These are phyloP conservation scores for Cyanoramphus novaezelandiae DNA, from an alignment of 2,113 vertebrate genomes.

Conservation along the genomic window DNA sequence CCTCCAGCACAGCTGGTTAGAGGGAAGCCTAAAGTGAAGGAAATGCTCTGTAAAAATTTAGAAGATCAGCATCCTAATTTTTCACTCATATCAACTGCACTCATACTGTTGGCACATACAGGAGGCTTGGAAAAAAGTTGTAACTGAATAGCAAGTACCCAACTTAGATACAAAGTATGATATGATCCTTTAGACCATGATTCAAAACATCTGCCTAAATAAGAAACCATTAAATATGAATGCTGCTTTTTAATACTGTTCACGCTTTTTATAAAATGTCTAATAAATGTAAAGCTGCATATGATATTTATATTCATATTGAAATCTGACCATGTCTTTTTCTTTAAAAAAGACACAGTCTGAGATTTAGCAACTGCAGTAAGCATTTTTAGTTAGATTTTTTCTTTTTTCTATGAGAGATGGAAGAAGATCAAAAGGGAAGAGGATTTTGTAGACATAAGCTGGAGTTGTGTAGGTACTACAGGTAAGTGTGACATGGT, in stretches of 20 bases:
- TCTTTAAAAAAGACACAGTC: not conserved
- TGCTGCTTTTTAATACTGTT: accelerated
- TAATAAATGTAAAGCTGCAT: not conserved
- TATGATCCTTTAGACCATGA: not conserved
- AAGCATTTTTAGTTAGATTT: not conserved
- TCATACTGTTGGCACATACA: not conserved
- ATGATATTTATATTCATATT: not conserved
- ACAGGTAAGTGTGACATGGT: not conserved
- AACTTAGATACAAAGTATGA: not conserved
- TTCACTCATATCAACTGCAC: not conserved
- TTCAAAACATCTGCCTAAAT: not conserved
- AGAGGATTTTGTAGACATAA: not conserved
- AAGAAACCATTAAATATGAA: not conserved
- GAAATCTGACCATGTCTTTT: not conserved
- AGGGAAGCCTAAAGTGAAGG: not conserved
- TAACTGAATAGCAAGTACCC: not conserved
- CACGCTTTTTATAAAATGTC: not conserved
- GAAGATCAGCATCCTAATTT: not conserved
- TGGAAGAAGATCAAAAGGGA: not conserved
- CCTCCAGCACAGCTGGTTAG: not conserved
- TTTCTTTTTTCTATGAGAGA: not conserved
- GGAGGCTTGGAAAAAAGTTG: not conserved
- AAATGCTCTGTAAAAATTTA: not conserved
- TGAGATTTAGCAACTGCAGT: not conserved
- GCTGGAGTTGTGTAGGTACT: not conserved